These are phyloP conservation scores for Agrochola circellaris DNA, from an alignment of 2,888 invertebrate species.

Conservation along the genomic window DNA sequence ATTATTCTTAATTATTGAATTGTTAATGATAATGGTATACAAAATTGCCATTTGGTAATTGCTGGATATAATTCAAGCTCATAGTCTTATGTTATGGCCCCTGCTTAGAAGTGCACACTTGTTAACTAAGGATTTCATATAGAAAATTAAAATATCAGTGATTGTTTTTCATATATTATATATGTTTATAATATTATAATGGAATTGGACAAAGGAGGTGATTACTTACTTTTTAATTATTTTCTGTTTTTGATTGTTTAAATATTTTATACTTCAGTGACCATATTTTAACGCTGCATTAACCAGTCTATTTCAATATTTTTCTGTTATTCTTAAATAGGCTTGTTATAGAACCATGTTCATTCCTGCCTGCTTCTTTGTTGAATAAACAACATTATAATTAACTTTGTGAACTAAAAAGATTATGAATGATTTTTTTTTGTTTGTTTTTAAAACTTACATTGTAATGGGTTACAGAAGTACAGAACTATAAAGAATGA, in stretches of 20 bases:
- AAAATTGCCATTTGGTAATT: not conserved
- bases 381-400: not conserved
- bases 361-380: not conserved
- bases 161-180: not conserved
- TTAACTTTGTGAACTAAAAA: not conserved
- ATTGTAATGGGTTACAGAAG: not conserved
- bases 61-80: not conserved
- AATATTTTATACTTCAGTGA: not conserved
- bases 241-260: not conserved
- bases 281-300: not conserved
- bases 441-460: not conserved
- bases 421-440: not conserved
- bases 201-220: constrained; percentile 5
- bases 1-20: not conserved
- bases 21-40: not conserved
- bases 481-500: not conserved
- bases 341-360: not conserved
- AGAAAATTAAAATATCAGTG: not conserved
- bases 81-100: not conserved
- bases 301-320: not conserved
- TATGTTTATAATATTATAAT: not conserved
- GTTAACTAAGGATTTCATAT: not conserved
- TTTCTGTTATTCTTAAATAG: not conserved
- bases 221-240: not conserved
- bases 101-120: not conserved